Percentiles rank a stretch among this genome's conserved stretches.
phyloP scores from a whole-genome alignment of 2,113 vertebrate genomes.

The Galemys pyrenaicus region DNA sequence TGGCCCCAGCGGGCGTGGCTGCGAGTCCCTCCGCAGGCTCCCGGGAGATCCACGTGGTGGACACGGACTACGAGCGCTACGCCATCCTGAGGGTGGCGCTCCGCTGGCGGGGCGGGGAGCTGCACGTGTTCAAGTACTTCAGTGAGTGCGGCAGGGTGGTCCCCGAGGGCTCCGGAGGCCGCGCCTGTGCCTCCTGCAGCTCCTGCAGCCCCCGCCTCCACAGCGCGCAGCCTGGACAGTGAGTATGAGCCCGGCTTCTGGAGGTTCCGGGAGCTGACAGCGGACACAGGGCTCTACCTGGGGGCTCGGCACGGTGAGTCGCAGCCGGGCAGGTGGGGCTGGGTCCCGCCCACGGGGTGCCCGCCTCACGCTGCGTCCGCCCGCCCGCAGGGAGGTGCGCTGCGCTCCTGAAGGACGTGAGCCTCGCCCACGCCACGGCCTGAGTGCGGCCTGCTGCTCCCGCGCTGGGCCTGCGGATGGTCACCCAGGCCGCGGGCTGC shows the following conservation, averaged over 20 bases:
- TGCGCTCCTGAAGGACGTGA: constrained; percentile 61
- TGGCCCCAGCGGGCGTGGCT: too few species aligned
- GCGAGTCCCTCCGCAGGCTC: constrained; percentile 45
- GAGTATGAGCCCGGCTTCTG: neutral
- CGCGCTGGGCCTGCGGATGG: neutral
- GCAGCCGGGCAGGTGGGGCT: rapidly evolving
- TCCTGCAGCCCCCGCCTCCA: neutral
- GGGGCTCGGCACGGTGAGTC: neutral
- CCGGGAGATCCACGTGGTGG: constrained; percentile 27
- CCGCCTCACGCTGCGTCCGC: rapidly evolving
- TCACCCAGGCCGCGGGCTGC: neutral
- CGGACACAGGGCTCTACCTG: constrained; percentile 26
- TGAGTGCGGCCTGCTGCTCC: too few species aligned
- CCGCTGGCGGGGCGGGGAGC: constrained; percentile 2
- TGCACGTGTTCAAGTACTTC: constrained; percentile 57
- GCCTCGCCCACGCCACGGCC: rapidly evolving
- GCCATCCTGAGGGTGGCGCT: constrained; percentile 38
- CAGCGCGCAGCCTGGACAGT: constrained; percentile 13
- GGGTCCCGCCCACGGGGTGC: rapidly evolving
- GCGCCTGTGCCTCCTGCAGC: too few species aligned
- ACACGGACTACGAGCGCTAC: neutral
- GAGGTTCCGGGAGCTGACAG: constrained; percentile 53
- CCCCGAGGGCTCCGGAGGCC: too few species aligned
- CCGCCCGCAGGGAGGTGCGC: constrained; percentile 26
- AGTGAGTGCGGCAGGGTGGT: too few species aligned